phyloP scores from a whole-genome alignment of 2,797 vertebrate species.

The Enteromius radiatus region DNA sequence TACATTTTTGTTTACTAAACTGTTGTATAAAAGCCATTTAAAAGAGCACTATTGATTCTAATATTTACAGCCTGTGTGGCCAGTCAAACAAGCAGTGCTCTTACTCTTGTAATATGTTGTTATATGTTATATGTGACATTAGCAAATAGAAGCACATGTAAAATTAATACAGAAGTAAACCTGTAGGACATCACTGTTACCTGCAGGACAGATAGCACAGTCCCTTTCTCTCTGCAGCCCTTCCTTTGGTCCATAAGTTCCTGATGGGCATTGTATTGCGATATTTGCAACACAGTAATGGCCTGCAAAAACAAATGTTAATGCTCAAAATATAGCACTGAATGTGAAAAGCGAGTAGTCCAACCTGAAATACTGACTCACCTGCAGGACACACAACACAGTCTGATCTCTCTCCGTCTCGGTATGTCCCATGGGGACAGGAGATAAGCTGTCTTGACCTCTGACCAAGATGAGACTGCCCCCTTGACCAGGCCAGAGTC shows the following conservation, averaged over 20 bases:
- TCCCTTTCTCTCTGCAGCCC: conserved; percentile 72
- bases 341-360: not conserved
- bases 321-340: not conserved
- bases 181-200: conserved; percentile 63
- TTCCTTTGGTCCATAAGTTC: conserved; percentile 79
- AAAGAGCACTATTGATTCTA: not conserved
- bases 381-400: conserved; percentile 77
- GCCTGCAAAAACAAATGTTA: conserved; percentile 69
- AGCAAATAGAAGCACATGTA: not conserved
- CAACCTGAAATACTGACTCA: conserved; percentile 56
- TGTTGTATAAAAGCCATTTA: not conserved
- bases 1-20: no score
- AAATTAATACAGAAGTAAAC: not conserved
- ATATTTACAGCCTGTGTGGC: not conserved
- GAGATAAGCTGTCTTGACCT: conserved; percentile 65
- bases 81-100: not conserved
- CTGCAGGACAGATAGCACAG: conserved; percentile 79
- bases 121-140: not conserved
- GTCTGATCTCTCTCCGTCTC: conserved; percentile 62
- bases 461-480: conserved; percentile 51
- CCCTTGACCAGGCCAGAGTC: conserved; percentile 63
- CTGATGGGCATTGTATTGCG: conserved; percentile 75
- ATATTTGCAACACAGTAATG: conserved; percentile 78
- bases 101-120: not conserved
- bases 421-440: conserved; percentile 77